These are phyloP conservation scores for Ditula angustiorana DNA, from an alignment of 2,888 invertebrate species.

Conservation along the genomic window DNA sequence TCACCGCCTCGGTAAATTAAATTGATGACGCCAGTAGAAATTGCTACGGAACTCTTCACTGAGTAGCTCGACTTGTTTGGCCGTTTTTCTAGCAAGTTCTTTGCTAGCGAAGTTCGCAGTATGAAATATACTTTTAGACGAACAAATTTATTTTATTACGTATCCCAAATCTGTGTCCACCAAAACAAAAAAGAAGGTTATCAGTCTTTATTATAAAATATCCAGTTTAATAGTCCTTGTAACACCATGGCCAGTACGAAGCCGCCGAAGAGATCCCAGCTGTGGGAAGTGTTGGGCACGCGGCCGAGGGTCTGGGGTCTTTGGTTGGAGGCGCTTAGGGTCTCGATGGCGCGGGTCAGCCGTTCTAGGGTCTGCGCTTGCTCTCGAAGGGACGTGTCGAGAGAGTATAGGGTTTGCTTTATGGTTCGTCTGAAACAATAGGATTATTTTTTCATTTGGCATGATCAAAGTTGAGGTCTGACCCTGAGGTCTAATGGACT, in stretches of 20 bases:
- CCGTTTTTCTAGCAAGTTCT: no score
- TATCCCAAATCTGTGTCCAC: conserved; percentile 8
- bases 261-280: conserved; percentile 74
- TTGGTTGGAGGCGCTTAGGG: conserved; percentile 50
- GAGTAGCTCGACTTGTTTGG: no score
- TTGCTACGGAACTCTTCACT: no score
- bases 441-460: no score
- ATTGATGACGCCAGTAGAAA: no score
- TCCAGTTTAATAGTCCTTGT: conserved; percentile 72
- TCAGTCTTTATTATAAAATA: conserved; percentile 66
- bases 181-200: neutral
- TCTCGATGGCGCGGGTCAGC: conserved; percentile 62
- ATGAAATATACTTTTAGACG: no score
- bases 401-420: conserved; percentile 74
- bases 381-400: conserved; percentile 80
- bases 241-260: conserved; percentile 72
- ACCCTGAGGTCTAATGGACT: no score
- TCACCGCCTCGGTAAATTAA: no score
- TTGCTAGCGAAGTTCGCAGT: no score
- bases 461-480: no score
- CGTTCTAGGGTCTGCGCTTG: conserved; percentile 79
- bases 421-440: conserved; percentile 69
- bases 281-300: conserved; percentile 54
- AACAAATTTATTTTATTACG: neutral
- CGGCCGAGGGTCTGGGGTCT: conserved; percentile 57